A percentile compares a stretch with the other conserved stretches of the same genome.
Conservation (phyloP, 1,140 invertebrate species). For the Drosophila nebulosa region DNA sequence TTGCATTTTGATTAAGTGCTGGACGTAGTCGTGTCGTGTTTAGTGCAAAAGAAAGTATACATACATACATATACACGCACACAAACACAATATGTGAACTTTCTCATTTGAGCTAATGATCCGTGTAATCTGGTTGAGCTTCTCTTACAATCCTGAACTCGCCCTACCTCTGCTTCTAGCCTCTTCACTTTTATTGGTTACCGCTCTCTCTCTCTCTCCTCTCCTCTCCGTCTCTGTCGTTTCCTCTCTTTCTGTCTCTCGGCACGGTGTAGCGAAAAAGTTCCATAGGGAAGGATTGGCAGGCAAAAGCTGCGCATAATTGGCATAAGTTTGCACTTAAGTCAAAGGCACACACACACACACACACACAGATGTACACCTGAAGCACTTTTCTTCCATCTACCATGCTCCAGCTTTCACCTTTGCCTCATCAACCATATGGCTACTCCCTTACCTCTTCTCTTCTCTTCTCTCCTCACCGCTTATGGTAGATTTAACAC, state of each 20-base stretch:
- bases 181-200: neutral
- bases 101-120: slow-evolving; percentile 77
- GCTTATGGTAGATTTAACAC: slow-evolving; percentile 73
- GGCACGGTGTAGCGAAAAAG: neutral
- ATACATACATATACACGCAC: neutral
- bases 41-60: slow-evolving; percentile 36
- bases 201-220: neutral
- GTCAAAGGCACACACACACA: slow-evolving; percentile 38
- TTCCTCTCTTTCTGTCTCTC: neutral
- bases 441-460: slow-evolving; percentile 2
- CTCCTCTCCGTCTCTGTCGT: neutral
- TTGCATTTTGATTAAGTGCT: slow-evolving; percentile 77
- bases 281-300: slow-evolving; percentile 19
- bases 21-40: slow-evolving; percentile 44
- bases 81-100: slow-evolving; percentile 58
- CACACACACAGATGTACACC: neutral
- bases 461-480: slow-evolving; percentile 10
- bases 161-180: neutral
- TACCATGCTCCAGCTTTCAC: neutral
- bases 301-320: slow-evolving; percentile 64
- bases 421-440: neutral
- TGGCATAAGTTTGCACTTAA: slow-evolving; percentile 78
- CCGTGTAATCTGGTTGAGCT: slow-evolving; percentile 69
- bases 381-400: neutral
- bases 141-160: neutral